Percentiles rank a stretch among this genome's conserved stretches.
These are phyloP conservation scores for Crocidura indochinensis DNA, from an alignment of 2,797 vertebrate genomes.

Conservation along the genomic window DNA sequence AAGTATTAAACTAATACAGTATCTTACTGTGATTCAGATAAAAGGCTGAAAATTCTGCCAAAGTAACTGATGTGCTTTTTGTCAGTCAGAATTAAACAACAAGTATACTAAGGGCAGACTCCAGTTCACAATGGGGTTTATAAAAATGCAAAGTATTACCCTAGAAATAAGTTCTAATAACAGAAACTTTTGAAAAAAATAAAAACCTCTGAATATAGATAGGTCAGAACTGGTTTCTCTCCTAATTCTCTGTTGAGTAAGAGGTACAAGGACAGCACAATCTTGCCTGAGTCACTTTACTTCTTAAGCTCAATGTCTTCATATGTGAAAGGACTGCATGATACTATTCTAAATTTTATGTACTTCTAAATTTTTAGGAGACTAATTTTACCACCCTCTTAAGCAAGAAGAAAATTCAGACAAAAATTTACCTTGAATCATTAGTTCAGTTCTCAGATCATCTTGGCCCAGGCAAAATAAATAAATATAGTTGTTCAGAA, in stretches of 20 bases:
- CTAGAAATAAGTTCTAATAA: constrained; percentile 19
- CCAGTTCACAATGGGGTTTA: background rate
- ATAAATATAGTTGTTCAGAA: background rate
- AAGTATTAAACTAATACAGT: background rate
- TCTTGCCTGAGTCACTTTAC: background rate
- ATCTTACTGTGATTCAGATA: background rate
- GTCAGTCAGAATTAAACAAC: background rate
- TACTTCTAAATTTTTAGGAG: background rate
- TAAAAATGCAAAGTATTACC: constrained; percentile 44
- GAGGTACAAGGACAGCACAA: background rate
- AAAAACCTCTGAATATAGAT: background rate
- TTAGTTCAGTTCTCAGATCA: background rate
- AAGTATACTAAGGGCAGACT: background rate
- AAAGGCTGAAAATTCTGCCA: background rate
- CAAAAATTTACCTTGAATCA: background rate
- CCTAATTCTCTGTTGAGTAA: background rate
- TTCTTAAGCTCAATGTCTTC: background rate
- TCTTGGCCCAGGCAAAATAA: constrained; percentile 38
- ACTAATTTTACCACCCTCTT: constrained; percentile 34
- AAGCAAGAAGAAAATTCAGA: background rate
- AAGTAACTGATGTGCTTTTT: background rate
- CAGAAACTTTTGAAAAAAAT: background rate
- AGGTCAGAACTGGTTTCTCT: background rate
- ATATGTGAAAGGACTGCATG: background rate
- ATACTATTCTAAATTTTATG: constrained; percentile 10